Base-by-base conservation (phyloP, 2,113 vertebrate species). In the Stictonetta naevosa region DNA sequence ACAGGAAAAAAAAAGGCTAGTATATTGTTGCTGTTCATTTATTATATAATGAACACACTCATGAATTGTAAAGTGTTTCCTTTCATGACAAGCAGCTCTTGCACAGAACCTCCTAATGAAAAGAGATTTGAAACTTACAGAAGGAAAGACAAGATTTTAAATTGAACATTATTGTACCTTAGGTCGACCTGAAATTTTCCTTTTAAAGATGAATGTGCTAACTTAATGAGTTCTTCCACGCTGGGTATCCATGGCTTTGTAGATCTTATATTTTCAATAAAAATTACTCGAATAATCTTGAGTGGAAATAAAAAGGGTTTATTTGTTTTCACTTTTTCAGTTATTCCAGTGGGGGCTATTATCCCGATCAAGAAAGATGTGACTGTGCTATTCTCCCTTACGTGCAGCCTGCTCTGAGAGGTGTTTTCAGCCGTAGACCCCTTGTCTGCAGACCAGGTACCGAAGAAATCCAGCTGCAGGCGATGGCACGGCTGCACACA, bases 41-140 rank as follows among this genome's bases (percentile, higher is more conserved):
- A 97, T 93, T 95, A 96, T 98, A 97, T 97, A 96, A 98, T 97
- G 97, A 98, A 98, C 98, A 98, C 97, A 93, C 92, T 92, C 55
- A 94, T 95, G 88, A 98, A 96, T 96, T 96, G 93, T 93, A 86
- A 97, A 95, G 96, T 92, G 86, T 86, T 97, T 95, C 89, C 90
- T 93, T 96, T 97, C 82, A 81, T 95, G 90, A 94, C 96, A 96
- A 97, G 95, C 95, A 96, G 95, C 98, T 98, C 98, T 98, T 97
- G 98, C 98, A 98, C 98, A 98, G 98, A 99, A 98, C 98, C 98
- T 98, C 93, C 94, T 87, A 92, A 94, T 83, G 98, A 98, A 88
- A 95, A 92, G 88, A 95, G 95, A 96, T 95, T 95, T 90, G 92
- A 94, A 95, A 91, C 81, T 89, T 91, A 81, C 86, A 92, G 94